Percentiles rank a stretch among this genome's conserved stretches.
Evolutionary conservation across 2,888 invertebrate species (phyloP).

Genomic region (Antheraea yamamai): DNA sequence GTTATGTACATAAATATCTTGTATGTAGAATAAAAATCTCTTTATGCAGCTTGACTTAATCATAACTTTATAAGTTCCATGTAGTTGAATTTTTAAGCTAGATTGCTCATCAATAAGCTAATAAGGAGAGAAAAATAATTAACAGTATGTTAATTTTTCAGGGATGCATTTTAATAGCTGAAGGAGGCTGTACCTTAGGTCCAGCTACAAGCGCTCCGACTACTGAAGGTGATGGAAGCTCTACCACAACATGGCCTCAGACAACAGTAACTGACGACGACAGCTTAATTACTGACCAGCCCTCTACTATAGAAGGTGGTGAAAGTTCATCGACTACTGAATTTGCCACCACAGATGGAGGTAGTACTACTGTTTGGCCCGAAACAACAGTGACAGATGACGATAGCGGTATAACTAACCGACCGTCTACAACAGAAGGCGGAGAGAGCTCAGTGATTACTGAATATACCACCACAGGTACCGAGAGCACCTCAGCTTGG

Average conservation of each 20-base stretch:
- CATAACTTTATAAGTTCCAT: no score
- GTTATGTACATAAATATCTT: no score
- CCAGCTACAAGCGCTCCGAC: background rate
- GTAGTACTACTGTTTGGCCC: background rate
- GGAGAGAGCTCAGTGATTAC: background rate
- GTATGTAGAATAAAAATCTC: no score
- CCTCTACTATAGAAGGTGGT: background rate
- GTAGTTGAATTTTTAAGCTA: no score
- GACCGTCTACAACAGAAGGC: background rate
- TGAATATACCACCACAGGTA: background rate
- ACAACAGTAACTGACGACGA: background rate
- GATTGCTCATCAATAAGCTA: background rate
- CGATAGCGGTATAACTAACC: background rate
- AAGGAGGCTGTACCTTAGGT: slow-evolving; percentile 38
- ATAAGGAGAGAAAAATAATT: background rate
- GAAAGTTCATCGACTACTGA: background rate
- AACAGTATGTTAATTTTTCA: slow-evolving; percentile 21
- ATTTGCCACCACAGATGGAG: background rate
- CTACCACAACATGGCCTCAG: background rate
- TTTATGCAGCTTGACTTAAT: no score
- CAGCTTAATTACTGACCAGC: background rate
- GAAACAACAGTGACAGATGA: background rate
- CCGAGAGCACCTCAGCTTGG: background rate
- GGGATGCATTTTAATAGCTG: slow-evolving; percentile 31
- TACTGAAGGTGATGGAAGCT: background rate